phyloP scores from a whole-genome alignment of 2,888 invertebrate genomes.

The Calameuta filiformis region DNA sequence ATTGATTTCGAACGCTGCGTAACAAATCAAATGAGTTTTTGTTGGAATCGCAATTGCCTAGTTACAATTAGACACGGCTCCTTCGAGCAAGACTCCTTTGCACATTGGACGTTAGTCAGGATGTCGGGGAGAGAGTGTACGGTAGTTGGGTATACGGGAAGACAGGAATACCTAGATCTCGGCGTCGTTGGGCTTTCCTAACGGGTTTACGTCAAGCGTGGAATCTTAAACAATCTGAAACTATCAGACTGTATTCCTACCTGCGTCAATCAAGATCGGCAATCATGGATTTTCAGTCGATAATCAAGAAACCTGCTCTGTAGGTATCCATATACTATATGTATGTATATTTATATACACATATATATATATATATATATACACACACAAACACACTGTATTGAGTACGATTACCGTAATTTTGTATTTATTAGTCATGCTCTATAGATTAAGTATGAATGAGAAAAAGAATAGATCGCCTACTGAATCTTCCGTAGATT shows the following conservation, averaged over 20 bases:
- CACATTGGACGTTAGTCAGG: neutral
- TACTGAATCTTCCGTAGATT: neutral
- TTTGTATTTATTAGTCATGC: neutral
- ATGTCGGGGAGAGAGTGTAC: neutral
- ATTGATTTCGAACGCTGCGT: constrained; percentile 23
- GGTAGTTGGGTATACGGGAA: neutral
- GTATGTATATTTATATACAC: no score
- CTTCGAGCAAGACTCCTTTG: neutral
- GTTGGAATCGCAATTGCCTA: constrained; percentile 15
- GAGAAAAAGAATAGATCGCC: neutral
- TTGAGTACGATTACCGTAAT: neutral
- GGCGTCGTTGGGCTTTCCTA: neutral
- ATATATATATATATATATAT: no score
- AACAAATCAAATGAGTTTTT: constrained; percentile 17
- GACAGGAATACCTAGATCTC: neutral
- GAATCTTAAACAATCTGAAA: constrained; percentile 7
- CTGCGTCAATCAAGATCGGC: neutral
- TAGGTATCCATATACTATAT: neutral
- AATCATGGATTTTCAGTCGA: constrained; percentile 3
- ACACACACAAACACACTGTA: neutral
- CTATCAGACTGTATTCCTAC: neutral
- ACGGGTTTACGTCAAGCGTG: neutral
- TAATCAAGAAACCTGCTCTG: neutral
- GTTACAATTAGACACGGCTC: constrained; percentile 14
- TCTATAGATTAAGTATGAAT: neutral